Evolutionary conservation across 2,888 invertebrate genomes (phyloP), one percentile per base, ranked within the genome.

Genomic region (Pseudeuparius sepicola): DNA sequence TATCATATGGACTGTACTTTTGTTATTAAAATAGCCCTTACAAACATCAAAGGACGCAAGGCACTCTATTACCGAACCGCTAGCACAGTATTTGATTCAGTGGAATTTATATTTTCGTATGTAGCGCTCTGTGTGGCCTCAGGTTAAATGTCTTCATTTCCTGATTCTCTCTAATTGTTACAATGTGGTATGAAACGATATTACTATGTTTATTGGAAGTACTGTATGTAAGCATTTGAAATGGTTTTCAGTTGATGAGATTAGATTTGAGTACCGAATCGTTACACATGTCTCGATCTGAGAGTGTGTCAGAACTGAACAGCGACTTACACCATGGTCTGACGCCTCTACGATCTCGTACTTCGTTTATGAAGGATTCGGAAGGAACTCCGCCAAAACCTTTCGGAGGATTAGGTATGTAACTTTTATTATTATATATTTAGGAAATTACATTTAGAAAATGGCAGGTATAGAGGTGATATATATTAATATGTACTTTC

Each of bases 241-340:
- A n/a, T 17, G 25, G 24, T 14, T 50, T 57, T 7, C 65, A 86
- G 86, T 72, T 85, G 37, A 82, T 85, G 83, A 73, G 80, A 37
- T 70, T 83, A 60, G 85, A 86, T 58, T 75, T 78, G 27, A 81
- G 83, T 36, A 77, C 81, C 66, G 86, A 85, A 59, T 81, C 82
- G 16, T 64, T 84, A 43, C 78, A 78, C 30, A 76, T 85, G 46
- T 76, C 75, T 11, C 75, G 86, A 17, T 86, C 87, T 15, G 87
- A 87, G 59, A 86, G 86, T 57, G 85, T 86, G 49, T 81, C 80
- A 12, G 86, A 87, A 64, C 63, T 87, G 9, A 85, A 78, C 52
- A 78, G 79, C 43, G 81, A 83, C 35, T 44, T 52, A 20, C 52
- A 54, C 39, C n/a, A n/a, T n/a, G 52, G 52, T 15, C 39, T 46